A percentile compares a stretch with the other conserved stretches of the same genome.
phyloP scores from a whole-genome alignment of 1,140 invertebrate genomes.

The Papilio glaucus region DNA sequence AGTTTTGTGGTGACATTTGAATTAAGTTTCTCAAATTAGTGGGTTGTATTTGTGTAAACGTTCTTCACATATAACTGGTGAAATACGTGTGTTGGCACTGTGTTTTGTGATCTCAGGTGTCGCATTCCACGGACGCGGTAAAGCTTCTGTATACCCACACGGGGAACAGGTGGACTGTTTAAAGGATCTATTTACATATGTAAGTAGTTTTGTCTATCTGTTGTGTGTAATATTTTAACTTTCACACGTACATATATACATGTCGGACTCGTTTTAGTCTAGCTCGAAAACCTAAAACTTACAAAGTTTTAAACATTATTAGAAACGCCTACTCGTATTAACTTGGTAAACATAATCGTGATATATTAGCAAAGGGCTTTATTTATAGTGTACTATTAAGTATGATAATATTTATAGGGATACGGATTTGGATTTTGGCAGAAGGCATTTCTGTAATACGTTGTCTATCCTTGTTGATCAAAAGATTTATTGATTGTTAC shows the following conservation, averaged over 20 bases:
- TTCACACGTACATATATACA: not conserved
- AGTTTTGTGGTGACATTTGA: slow-evolving; percentile 42
- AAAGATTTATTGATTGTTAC: no score
- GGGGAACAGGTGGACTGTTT: slow-evolving; percentile 67
- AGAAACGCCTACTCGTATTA: no score
- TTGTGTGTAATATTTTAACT: not conserved
- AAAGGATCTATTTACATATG: slow-evolving; percentile 52
- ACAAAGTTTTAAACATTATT: no score
- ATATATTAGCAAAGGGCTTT: no score
- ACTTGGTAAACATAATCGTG: no score
- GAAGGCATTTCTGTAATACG: no score
- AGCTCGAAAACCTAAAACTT: not conserved
- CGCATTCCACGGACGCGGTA: slow-evolving; percentile 74
- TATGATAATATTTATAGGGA: no score
- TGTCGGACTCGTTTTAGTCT: not conserved
- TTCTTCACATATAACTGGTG: slow-evolving; percentile 51
- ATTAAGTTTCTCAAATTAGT: slow-evolving; percentile 40
- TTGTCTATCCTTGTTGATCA: no score
- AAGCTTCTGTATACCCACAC: slow-evolving; percentile 65
- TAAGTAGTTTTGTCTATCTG: slow-evolving; percentile 35
- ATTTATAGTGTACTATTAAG: no score
- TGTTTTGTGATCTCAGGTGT: slow-evolving; percentile 77
- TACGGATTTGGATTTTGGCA: no score
- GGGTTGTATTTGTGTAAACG: slow-evolving; percentile 52
- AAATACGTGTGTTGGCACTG: slow-evolving; percentile 60